Evolutionary conservation across 2,113 vertebrate genomes (phyloP).

Genomic region (Campylorhamphus procurvoides): DNA sequence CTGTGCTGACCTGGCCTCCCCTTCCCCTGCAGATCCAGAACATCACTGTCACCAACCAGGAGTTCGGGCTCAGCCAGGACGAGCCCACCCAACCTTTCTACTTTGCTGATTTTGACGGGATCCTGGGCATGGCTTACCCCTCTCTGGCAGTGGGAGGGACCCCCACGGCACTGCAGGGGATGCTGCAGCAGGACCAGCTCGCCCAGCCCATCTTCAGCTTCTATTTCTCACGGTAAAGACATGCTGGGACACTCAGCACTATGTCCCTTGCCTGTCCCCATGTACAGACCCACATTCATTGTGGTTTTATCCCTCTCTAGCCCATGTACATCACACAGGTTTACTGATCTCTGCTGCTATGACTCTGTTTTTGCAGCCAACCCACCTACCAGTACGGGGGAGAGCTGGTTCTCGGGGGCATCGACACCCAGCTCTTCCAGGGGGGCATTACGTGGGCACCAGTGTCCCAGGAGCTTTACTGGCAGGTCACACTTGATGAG

Average conservation of each 20-base stretch:
- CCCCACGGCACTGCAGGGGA: slow-evolving; percentile 7
- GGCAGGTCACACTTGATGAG: slow-evolving; percentile 69
- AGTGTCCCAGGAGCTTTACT: slow-evolving; percentile 61
- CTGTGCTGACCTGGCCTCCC: neutral
- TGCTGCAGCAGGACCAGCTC: slow-evolving; percentile 71
- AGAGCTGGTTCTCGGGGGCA: slow-evolving; percentile 66
- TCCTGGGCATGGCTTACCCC: slow-evolving; percentile 74
- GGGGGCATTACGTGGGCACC: slow-evolving; percentile 64
- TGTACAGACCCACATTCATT: neutral
- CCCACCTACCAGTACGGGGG: slow-evolving; percentile 59
- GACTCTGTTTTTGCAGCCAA: slow-evolving; percentile 5
- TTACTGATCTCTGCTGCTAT: neutral
- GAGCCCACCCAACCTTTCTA: slow-evolving; percentile 70
- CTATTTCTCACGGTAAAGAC: slow-evolving; percentile 63
- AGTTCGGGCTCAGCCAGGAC: slow-evolving; percentile 74
- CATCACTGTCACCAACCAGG: slow-evolving; percentile 73
- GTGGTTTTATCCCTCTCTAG: neutral
- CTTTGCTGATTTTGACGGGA: slow-evolving; percentile 67
- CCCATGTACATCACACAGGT: fast-evolving
- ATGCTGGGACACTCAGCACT: fast-evolving
- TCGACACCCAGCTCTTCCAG: slow-evolving; percentile 41
- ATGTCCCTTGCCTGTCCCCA: neutral
- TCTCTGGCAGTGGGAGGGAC: neutral
- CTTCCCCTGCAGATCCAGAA: slow-evolving; percentile 69
- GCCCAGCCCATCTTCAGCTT: slow-evolving; percentile 70